Evolutionary conservation across 2,888 invertebrate species (phyloP).

Genomic region (Acrocyrtus sp.): DNA sequence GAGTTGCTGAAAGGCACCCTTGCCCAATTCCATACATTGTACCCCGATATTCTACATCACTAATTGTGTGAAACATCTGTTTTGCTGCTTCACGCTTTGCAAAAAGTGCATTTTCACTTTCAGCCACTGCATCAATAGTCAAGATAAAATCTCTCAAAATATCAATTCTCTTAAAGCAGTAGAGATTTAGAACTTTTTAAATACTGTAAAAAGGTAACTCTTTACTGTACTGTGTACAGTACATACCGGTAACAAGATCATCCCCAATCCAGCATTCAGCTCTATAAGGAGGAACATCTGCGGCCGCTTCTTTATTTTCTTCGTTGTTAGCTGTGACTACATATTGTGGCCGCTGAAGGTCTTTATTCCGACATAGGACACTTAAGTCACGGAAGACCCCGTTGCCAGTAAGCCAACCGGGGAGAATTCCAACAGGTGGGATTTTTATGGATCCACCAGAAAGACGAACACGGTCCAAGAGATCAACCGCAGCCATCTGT

Average conservation of each 20-base stretch:
- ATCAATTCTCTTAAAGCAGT: background rate
- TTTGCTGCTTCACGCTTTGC: slow-evolving; percentile 53
- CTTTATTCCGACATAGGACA: slow-evolving; percentile 27
- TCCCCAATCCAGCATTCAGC: slow-evolving; percentile 48
- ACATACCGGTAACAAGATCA: slow-evolving; percentile 27
- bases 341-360: slow-evolving; percentile 15
- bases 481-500: slow-evolving; percentile 56
- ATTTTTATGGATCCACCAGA: slow-evolving; percentile 10
- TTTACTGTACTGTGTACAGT: background rate
- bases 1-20: slow-evolving; percentile 24
- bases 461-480: slow-evolving; percentile 45
- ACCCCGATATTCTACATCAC: slow-evolving; percentile 38
- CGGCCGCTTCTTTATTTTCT: background rate
- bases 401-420: slow-evolving; percentile 51
- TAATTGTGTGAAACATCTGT: slow-evolving; percentile 42
- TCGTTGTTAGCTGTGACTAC: background rate
- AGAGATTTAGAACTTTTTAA: background rate
- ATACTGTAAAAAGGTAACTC: background rate
- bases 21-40: slow-evolving; percentile 44
- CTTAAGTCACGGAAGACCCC: slow-evolving; percentile 45
- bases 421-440: slow-evolving; percentile 41
- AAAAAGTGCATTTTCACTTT: slow-evolving; percentile 49
- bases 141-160: background rate
- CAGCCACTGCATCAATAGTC: slow-evolving; percentile 20
- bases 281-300: slow-evolving; percentile 2